These are phyloP conservation scores for Tetrax tetrax DNA, from an alignment of 2,113 vertebrate species.

Conservation along the genomic window DNA sequence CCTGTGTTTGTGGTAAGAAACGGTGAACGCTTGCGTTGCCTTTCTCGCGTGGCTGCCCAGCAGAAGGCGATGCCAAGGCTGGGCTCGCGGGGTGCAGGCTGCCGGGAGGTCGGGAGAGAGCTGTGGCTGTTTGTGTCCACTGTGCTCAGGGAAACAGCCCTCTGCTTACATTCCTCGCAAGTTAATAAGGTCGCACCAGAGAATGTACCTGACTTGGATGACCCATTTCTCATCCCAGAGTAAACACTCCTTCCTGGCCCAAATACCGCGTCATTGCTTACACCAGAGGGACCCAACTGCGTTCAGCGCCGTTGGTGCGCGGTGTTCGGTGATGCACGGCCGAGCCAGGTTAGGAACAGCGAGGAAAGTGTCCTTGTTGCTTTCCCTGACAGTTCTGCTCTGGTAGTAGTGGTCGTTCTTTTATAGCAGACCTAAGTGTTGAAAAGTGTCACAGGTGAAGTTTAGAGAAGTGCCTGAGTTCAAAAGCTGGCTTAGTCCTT, in stretches of 20 bases:
- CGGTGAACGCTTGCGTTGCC: fast-evolving
- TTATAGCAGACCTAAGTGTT: background rate
- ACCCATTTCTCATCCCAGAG: background rate
- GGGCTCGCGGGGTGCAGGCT: fast-evolving
- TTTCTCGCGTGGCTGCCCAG: background rate
- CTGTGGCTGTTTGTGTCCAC: background rate
- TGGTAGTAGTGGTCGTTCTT: background rate
- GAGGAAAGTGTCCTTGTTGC: fast-evolving
- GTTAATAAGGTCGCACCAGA: background rate
- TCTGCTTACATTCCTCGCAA: background rate
- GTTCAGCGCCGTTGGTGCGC: fast-evolving
- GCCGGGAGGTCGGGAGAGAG: fast-evolving
- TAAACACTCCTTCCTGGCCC: background rate
- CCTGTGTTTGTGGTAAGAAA: background rate
- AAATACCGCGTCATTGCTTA: fast-evolving
- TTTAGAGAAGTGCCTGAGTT: background rate
- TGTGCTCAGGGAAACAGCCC: background rate
- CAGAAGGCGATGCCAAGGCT: background rate
- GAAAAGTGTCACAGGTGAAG: background rate
- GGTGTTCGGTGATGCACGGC: background rate
- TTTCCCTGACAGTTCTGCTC: background rate
- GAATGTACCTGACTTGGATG: background rate
- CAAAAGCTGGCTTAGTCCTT: background rate
- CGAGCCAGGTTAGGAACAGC: background rate
- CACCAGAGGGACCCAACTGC: fast-evolving